phyloP scores from a whole-genome alignment of 2,888 invertebrate genomes.

The Seira musarum region DNA sequence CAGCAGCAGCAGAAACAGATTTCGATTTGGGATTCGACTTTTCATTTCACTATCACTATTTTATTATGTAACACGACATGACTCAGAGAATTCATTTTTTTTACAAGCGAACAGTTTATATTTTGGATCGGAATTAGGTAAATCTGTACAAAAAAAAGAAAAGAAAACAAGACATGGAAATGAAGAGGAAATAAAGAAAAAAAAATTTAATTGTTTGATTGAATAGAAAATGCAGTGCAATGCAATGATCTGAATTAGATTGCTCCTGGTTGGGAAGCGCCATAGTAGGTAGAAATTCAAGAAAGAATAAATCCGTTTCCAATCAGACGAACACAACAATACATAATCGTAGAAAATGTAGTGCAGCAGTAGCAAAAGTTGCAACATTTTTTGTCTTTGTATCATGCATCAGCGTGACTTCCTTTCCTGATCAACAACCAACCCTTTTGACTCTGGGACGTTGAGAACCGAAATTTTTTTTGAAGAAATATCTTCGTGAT shows the following conservation, averaged over 20 bases:
- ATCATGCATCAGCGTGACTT: background rate
- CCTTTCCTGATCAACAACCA: slow-evolving; percentile 26
- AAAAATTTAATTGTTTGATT: too few relatives aligned
- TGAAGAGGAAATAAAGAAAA: too few relatives aligned
- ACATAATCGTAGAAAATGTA: too few relatives aligned
- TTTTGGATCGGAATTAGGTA: slow-evolving; percentile 33
- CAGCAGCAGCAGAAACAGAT: too few relatives aligned
- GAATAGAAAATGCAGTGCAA: slow-evolving; percentile 15
- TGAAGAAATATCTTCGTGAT: too few relatives aligned
- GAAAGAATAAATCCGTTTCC: slow-evolving; percentile 48
- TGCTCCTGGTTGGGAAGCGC: slow-evolving; percentile 35
- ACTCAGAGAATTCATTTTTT: slow-evolving; percentile 45
- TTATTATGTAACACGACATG: slow-evolving; percentile 47
- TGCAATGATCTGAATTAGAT: slow-evolving; percentile 19
- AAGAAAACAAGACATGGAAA: slow-evolving; percentile 5
- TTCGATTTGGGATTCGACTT: background rate
- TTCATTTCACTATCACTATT: background rate
- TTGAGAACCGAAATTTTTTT: too few relatives aligned
- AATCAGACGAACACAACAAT: slow-evolving; percentile 34
- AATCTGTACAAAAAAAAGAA: slow-evolving; percentile 22
- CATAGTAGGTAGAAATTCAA: slow-evolving; percentile 33
- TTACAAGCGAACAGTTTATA: slow-evolving; percentile 33
- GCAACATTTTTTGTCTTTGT: background rate
- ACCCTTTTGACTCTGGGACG: background rate
- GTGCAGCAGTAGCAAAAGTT: too few relatives aligned